Evolutionary conservation across 2,888 invertebrate species (phyloP), one percentile per base, ranked within the genome.

Genomic region (Campoplex nolae): DNA sequence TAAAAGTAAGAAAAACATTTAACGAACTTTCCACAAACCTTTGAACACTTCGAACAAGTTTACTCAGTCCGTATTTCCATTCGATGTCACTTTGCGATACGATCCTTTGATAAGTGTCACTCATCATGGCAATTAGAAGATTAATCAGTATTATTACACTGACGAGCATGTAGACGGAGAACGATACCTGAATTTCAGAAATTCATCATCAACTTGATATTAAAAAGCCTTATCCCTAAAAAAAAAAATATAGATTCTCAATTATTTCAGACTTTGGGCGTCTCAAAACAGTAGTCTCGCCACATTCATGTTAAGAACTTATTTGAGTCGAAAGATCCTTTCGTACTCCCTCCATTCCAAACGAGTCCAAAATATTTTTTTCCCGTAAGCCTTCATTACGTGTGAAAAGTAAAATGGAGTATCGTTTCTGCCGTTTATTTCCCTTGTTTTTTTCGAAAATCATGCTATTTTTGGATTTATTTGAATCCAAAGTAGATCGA

Each of bases 101-200:
- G 94, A 99, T 99, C 93, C 98, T 96, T 95, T 99, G 99, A 95
- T 99, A 99, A 86, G 99, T 99, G 96, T 99, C 99, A 93, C 99
- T 99, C 99, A 99, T 99, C 99, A 99, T 99, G 96, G 99, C 99
- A 96, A 99, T 99, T 95, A 99, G 97, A 92, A 99, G 96, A 96
- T 99, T 99, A 95, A 99, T 99, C 92, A 99, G 96, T 92, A 99
- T 99, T 94, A 99, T 98, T 92, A 99, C 98, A 89, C 99, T 99
- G 94, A 99, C 99, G 97, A 99, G 96, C 98, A 99, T 98, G 96
- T 99, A 99, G 93, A 98, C 97, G 91, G 97, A 97, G 95, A 97
- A 98, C 90, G 97, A 97, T 93, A 97, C 89, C 94, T 94, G 32
- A 65, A 48, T 76, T 62, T 18, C 8, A 58, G 38, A 51, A 58